phyloP scores from a whole-genome alignment of 1,140 invertebrate species.

The Saccostrea cuccullata region DNA sequence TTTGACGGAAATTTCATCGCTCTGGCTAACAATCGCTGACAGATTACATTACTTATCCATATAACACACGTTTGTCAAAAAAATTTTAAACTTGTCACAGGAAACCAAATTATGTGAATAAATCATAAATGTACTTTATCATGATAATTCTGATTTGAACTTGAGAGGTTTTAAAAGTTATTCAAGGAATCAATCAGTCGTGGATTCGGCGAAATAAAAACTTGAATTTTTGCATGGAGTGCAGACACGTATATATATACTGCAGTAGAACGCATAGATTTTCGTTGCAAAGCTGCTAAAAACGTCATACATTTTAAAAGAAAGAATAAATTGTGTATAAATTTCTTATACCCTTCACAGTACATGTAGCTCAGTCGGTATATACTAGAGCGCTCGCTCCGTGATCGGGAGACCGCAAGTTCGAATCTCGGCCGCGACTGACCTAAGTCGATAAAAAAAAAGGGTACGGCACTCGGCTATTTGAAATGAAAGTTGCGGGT shows the following conservation, averaged over 20 bases:
- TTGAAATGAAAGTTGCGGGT: too few relatives aligned
- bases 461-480: too few relatives aligned
- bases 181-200: background rate
- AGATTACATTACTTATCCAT: slow-evolving; percentile 28
- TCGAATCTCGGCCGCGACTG: too few relatives aligned
- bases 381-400: too few relatives aligned
- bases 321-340: too few relatives aligned
- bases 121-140: slow-evolving; percentile 31
- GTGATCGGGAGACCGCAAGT: too few relatives aligned
- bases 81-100: background rate
- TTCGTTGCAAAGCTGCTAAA: too few relatives aligned
- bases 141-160: slow-evolving; percentile 1
- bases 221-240: background rate
- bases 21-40: background rate
- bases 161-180: background rate
- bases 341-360: too few relatives aligned
- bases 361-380: too few relatives aligned
- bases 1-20: slow-evolving; percentile 34
- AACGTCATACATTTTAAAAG: too few relatives aligned
- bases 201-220: background rate
- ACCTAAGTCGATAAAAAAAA: too few relatives aligned
- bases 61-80: slow-evolving; percentile 30
- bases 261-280: too few relatives aligned
- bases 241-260: background rate
- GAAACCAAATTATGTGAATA: slow-evolving; percentile 3